Conservation (phyloP, 2,113 vertebrate species). For the Ameiurus melas region DNA sequence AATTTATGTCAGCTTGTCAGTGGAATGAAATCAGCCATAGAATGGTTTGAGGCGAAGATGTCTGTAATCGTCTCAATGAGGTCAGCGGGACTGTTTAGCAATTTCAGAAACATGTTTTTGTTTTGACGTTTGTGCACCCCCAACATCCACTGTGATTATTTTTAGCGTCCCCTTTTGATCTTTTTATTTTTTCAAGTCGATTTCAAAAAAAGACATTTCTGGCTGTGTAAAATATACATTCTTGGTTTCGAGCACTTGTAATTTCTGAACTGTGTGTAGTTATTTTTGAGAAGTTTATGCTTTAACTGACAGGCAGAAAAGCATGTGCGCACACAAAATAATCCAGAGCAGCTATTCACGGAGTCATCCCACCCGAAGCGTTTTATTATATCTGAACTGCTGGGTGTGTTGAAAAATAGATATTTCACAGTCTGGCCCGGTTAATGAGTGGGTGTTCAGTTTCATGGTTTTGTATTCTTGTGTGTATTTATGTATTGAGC, state of each 20-base stretch:
- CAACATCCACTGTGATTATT: conserved; percentile 60
- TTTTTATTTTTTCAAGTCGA: conserved; percentile 68
- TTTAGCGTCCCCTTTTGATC: conserved; percentile 65
- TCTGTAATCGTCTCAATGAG: conserved; percentile 29
- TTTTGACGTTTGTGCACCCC: conserved; percentile 71
- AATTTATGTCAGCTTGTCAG: conserved; percentile 5
- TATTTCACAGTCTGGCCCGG: conserved; percentile 76
- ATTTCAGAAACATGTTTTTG: conserved; percentile 60
- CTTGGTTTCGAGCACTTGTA: conserved; percentile 78
- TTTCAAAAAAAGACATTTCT: conserved; percentile 69
- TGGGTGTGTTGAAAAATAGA: conserved; percentile 81
- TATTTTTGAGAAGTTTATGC: conserved; percentile 81
- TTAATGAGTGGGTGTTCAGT: conserved; percentile 76
- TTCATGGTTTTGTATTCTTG: conserved; percentile 68
- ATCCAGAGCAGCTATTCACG: conserved; percentile 58
- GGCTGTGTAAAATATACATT: conserved; percentile 76
- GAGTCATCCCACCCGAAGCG: conserved; percentile 75
- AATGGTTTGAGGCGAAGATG: conserved; percentile 25
- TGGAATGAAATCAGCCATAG: conserved; percentile 16
- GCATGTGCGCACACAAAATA: conserved; percentile 51
- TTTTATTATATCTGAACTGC: conserved; percentile 81
- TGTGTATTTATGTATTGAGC: conserved; percentile 63
- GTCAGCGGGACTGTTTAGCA: conserved; percentile 31
- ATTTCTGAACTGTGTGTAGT: conserved; percentile 77
- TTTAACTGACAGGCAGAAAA: conserved; percentile 75